Evolutionary conservation across 2,113 vertebrate genomes (phyloP).

Genomic region (Tychaedon coryphoeus): DNA sequence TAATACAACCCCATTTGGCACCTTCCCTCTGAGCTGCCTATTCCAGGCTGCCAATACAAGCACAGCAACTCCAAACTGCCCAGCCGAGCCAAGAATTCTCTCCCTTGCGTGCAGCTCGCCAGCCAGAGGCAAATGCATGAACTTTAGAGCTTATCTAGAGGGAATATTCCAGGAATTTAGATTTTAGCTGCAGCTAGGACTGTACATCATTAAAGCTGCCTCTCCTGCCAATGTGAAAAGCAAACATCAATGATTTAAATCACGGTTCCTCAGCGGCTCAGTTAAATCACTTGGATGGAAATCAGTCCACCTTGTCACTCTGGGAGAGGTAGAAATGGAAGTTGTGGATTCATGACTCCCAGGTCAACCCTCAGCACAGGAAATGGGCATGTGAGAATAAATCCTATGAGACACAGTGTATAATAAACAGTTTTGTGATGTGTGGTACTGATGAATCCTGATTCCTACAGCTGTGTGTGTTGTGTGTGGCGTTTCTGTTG

Average conservation of each 20-base stretch:
- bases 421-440: not conserved
- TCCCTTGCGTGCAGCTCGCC: not conserved
- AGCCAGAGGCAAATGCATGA: conserved; percentile 51
- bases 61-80: conserved; percentile 4
- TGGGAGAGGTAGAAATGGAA: not conserved
- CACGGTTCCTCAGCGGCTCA: not conserved
- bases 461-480: not conserved
- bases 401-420: not conserved
- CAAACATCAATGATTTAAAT: conserved; percentile 59
- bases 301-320: conserved; percentile 35
- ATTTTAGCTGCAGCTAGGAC: not conserved
- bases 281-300: conserved; percentile 59
- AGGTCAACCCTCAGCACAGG: not conserved
- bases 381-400: not conserved
- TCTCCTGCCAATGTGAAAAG: conserved; percentile 40
- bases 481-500: not conserved
- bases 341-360: conserved; percentile 27
- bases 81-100: not conserved
- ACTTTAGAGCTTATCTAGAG: conserved; percentile 34
- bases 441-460: not conserved
- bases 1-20: conserved; percentile 8
- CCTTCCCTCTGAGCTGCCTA: not conserved
- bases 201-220: conserved; percentile 52
- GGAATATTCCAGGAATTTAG: conserved; percentile 50
- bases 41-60: conserved; percentile 47